These are phyloP conservation scores for Cryptocheilus praepositus DNA, from an alignment of 2,888 invertebrate genomes.

Conservation along the genomic window DNA sequence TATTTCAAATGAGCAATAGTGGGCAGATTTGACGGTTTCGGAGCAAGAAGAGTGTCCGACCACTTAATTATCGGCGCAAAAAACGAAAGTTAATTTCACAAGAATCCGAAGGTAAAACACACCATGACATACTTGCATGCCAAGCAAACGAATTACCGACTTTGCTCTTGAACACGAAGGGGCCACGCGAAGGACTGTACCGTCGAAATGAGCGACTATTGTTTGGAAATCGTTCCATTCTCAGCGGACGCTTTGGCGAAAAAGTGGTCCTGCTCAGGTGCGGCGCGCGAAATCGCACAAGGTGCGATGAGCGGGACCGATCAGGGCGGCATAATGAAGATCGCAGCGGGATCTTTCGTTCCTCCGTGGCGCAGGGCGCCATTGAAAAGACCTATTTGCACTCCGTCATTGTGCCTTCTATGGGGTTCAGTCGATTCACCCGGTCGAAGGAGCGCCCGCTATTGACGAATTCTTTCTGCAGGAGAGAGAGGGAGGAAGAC, in stretches of 20 bases:
- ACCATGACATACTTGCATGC: too few relatives aligned
- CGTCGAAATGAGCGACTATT: not conserved
- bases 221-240: constrained; percentile 13
- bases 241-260: constrained; percentile 14
- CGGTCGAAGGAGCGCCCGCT: constrained; percentile 34
- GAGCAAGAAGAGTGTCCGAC: too few relatives aligned
- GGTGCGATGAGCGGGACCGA: constrained; percentile 28
- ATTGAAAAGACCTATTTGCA: constrained; percentile 51
- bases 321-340: constrained; percentile 48
- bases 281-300: not conserved
- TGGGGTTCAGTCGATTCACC: constrained; percentile 30
- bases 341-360: constrained; percentile 51
- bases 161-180: not conserved
- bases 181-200: not conserved
- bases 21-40: too few relatives aligned
- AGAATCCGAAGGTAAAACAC: too few relatives aligned
- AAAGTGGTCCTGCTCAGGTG: constrained; percentile 32
- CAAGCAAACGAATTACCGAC: too few relatives aligned
- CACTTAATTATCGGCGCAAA: too few relatives aligned
- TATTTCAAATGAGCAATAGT: too few relatives aligned
- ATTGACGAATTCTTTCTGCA: constrained; percentile 53
- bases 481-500: constrained; percentile 17
- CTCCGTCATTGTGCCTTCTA: constrained; percentile 47
- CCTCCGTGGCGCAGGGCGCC: constrained; percentile 27
- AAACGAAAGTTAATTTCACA: too few relatives aligned